Evolutionary conservation across 2,113 vertebrate species (phyloP), one percentile per base, ranked within the genome.

Genomic region (Cromileptes altivelis): DNA sequence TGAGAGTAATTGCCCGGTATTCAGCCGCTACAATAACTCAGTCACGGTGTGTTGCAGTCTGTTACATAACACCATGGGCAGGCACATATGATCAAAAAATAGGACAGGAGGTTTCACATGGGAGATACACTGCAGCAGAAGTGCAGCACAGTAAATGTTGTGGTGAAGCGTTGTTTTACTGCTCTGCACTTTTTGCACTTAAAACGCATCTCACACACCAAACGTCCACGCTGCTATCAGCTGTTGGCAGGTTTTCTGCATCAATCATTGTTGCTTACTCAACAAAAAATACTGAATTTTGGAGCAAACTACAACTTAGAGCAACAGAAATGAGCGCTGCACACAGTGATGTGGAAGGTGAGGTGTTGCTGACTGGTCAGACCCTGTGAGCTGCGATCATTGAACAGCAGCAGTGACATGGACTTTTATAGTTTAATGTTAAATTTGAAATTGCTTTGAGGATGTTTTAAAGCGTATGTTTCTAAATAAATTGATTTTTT

Each of bases 401-500:
- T 21, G n/a, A 56, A 49, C 4, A 27, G 56, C 52, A 33, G 27
- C 47, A 11, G 30, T n/a, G 37, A 27, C 13, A 23, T 62, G 58
- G 12, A 56, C 55, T 92, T 90, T 92, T 88, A 89, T n/a, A 49
- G 19, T 69, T 55, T 6, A 65, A 56, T 89, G 70, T 81, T 73
- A 14, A 60, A 62, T 65, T 82, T 60, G 18, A 33, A 40, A 49
- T 47, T 47, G 70, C 3, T 50, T 30, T 10, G 2, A 47, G 27
- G 25, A 55, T 64, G 7, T 93, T 92, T 92, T 89, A 75, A 91
- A 74, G 25, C 63, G 47, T 80, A 50, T 30, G 49, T 88, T 78
- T 84, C 81, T 75, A 58, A 93, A 92, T 91, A 92, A 93, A 93
- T 53, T 30, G 30, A 10, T 47, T 86, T 89, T 89, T 81, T 80